These are phyloP conservation scores for Chaunax sp. DNA, from an alignment of 2,797 vertebrate species.

Conservation along the genomic window DNA sequence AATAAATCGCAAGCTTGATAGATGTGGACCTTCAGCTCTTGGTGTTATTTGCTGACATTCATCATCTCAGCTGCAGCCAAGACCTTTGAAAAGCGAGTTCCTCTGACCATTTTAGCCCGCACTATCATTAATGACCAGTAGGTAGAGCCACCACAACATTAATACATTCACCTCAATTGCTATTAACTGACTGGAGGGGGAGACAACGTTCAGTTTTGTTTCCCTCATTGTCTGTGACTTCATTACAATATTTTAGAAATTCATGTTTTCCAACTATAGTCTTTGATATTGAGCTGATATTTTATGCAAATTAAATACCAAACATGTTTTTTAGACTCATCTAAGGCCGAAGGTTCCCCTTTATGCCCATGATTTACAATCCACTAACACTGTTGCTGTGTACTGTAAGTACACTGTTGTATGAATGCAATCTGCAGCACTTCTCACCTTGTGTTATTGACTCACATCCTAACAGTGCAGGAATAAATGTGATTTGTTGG, in stretches of 20 bases:
- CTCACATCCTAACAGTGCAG: constrained; percentile 51
- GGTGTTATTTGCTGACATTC: constrained; percentile 10
- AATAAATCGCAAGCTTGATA: background rate
- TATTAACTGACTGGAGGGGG: constrained; percentile 56
- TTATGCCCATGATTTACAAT: constrained; percentile 1
- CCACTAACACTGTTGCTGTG: background rate
- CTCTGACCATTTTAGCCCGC: background rate
- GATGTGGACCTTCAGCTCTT: background rate
- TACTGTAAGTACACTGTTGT: constrained; percentile 33
- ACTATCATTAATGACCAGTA: constrained; percentile 52
- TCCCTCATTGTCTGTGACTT: constrained; percentile 8
- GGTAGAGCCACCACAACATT: constrained; percentile 54
- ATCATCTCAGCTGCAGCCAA: constrained; percentile 3
- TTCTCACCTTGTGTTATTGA: constrained; percentile 59
- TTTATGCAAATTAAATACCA: constrained; percentile 12
- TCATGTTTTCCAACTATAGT: background rate
- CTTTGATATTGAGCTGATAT: background rate
- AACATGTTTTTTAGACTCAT: constrained; percentile 3
- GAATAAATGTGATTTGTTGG: constrained; percentile 79
- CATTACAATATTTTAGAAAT: constrained; percentile 28
- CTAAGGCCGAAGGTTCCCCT: background rate
- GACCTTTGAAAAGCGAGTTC: background rate
- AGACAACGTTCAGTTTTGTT: constrained; percentile 43
- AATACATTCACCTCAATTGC: constrained; percentile 16
- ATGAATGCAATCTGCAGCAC: constrained; percentile 22